Base-by-base conservation (phyloP, 1,140 invertebrate species). In the Penaeus japonicus region DNA sequence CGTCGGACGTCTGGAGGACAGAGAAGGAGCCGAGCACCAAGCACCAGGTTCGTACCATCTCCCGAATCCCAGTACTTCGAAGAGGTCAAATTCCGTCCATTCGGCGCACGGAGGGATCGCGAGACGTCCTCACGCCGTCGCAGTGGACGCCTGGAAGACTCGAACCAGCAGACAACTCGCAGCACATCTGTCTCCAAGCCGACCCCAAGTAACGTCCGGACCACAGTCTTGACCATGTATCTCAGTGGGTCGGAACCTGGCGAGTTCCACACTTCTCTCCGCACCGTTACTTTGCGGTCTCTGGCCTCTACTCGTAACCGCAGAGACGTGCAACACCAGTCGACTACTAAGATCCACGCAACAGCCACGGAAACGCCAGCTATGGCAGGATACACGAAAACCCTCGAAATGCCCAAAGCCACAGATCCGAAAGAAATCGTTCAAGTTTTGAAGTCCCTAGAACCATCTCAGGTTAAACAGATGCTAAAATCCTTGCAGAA, bases 401-500 rank as follows among this genome's bases (percentile, higher is more conserved):
- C 70, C 27, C 65, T 62, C 22, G 57, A 80, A 0, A n/a, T 85
- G 5, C 59, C 85, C 1, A 32, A 81, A 55, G 81, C 75, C 20
- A 24, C 87, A 15, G 81, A 89, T 17, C 85, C 90, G 12, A 62
- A 86, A 32, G 81, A 89, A 65, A 83, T 90, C 17, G 90, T 90
- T 1, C 24, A 86, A 30, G 39, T 90, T 47, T 55, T 90, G 32
- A 90, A 90, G 65, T 77, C 70, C n/a, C 53, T 90, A 65, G 84
- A 90, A 2, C 84, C 88, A 30, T 47, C 39, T 4, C 55, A 89
- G 55, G 90, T 90, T 27, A 79, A 83, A 47, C 55, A 87, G n/a
- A 90, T 90, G 90, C 82, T 90, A 24, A 79, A 87, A 24, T 90
- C 90, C 18, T 80, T 90, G 20, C 70, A 90, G 22, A 89, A 90